These are phyloP conservation scores for Okapia johnstoni DNA, from an alignment of 2,113 vertebrate species.

Conservation along the genomic window DNA sequence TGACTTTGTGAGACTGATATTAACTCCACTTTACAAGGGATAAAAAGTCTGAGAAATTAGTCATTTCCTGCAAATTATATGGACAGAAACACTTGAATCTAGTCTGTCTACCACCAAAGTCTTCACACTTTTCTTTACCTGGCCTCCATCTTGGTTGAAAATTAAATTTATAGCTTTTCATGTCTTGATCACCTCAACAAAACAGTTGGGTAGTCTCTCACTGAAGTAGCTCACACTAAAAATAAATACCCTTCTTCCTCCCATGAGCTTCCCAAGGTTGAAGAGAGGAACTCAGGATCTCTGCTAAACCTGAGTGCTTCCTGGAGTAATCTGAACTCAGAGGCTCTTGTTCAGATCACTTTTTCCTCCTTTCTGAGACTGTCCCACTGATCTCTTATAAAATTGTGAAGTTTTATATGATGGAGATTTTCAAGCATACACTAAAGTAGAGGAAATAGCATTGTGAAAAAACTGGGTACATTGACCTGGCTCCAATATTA, in stretches of 20 bases:
- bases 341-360: background rate
- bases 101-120: background rate
- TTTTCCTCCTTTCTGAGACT: background rate
- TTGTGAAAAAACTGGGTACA: background rate
- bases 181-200: background rate
- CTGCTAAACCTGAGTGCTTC: background rate
- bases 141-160: background rate
- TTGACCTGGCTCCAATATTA: background rate
- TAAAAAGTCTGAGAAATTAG: conserved; percentile 5
- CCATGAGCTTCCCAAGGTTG: background rate
- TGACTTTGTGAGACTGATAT: background rate
- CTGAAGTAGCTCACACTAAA: background rate
- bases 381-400: background rate
- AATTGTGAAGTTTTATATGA: background rate
- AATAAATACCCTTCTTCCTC: background rate
- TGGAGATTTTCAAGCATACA: background rate
- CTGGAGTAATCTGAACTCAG: background rate
- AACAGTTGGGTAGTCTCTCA: background rate
- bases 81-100: background rate
- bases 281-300: background rate
- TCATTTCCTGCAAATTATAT: background rate
- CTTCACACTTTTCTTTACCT: background rate
- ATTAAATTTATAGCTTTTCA: background rate
- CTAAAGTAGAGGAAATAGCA: background rate
- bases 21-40: background rate